Conservation (phyloP, 2,888 invertebrate species). For the Lydus trimaculatus region DNA sequence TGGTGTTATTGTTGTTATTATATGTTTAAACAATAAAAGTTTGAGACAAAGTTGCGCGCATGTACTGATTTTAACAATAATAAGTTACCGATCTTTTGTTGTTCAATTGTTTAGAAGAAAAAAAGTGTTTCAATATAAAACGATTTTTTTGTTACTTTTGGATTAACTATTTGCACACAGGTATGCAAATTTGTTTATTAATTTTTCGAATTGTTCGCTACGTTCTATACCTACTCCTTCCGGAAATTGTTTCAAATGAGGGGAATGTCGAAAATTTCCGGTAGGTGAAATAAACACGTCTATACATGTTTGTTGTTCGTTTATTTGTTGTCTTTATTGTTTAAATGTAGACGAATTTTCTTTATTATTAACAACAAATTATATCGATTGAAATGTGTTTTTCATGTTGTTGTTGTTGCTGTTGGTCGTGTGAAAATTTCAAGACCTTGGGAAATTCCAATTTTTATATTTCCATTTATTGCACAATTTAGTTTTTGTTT, state of each 20-base stretch:
- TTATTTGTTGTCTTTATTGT: background rate
- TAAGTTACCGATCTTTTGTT: slow-evolving; percentile 14
- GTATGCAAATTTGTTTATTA: slow-evolving; percentile 15
- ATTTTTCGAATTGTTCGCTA: slow-evolving; percentile 12
- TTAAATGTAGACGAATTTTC: background rate
- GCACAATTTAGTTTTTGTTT: background rate
- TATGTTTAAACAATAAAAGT: background rate
- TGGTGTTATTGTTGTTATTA: slow-evolving; percentile 11
- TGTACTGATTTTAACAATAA: background rate
- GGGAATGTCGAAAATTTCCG: slow-evolving; percentile 33
- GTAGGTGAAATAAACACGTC: slow-evolving; percentile 6
- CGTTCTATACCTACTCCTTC: background rate
- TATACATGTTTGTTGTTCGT: background rate
- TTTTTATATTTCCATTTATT: background rate
- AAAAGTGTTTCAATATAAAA: background rate
- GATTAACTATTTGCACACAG: background rate
- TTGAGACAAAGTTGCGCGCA: background rate
- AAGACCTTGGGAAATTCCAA: slow-evolving; percentile 7
- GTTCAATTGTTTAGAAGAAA: background rate
- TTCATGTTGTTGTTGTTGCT: background rate
- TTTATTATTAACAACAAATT: background rate
- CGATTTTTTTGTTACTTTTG: slow-evolving; percentile 8
- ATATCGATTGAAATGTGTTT: background rate
- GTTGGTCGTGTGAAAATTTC: background rate
- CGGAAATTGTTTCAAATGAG: slow-evolving; percentile 20